phyloP scores from a whole-genome alignment of 2,888 invertebrate species.

The Eudemis profundana region DNA sequence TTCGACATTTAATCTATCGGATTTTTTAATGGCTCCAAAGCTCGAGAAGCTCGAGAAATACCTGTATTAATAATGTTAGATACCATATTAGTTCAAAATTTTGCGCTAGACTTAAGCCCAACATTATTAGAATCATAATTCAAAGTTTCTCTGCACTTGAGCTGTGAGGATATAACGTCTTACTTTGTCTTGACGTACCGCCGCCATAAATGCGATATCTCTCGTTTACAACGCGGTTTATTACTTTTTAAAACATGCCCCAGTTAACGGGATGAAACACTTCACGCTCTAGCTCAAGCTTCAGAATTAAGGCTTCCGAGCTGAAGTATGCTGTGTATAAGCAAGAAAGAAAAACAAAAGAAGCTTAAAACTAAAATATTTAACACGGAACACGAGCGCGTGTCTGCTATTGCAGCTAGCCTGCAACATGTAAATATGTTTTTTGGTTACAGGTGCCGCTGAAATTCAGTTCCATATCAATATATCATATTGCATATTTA shows the following conservation, averaged over 20 bases:
- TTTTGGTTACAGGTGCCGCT: too few species aligned
- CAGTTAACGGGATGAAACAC: slow-evolving; percentile 24
- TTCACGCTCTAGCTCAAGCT: slow-evolving; percentile 14
- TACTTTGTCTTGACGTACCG: slow-evolving; percentile 26
- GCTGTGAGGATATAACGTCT: slow-evolving; percentile 22
- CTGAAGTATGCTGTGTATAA: not conserved
- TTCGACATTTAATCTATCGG: too few species aligned
- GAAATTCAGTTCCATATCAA: too few species aligned
- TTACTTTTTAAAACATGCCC: slow-evolving; percentile 37
- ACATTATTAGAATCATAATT: slow-evolving; percentile 16
- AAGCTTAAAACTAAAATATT: slow-evolving; percentile 2
- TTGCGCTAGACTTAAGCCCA: slow-evolving; percentile 8
- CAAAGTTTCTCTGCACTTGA: slow-evolving; percentile 8
- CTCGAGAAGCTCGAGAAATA: not conserved
- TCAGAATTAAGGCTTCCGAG: not conserved
- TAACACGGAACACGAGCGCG: slow-evolving; percentile 1
- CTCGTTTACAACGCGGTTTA: slow-evolving; percentile 17
- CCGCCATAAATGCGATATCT: slow-evolving; percentile 5
- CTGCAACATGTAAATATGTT: too few species aligned
- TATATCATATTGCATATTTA: too few species aligned
- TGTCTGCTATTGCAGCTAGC: too few species aligned
- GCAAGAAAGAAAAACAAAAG: not conserved
- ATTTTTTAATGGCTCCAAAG: not conserved
- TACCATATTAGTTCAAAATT: slow-evolving; percentile 19
- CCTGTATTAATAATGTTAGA: not conserved